Conservation (phyloP, 2,888 invertebrate genomes). For the Mylabris sibirica region DNA sequence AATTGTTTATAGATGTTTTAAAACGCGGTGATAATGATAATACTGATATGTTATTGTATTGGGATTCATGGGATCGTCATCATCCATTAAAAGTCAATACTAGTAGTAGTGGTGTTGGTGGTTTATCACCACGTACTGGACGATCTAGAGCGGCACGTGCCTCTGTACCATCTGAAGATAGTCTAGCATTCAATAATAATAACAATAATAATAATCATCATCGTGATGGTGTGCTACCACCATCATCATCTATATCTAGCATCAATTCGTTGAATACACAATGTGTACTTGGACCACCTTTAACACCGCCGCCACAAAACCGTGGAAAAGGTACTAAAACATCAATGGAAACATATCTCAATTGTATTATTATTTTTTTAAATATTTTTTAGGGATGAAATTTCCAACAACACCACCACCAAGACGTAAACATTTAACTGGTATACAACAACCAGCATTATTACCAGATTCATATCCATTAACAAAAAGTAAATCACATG, state of each 20-base stretch:
- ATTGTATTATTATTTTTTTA: neutral
- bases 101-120: slow-evolving; percentile 58
- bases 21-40: slow-evolving; percentile 65
- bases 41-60: slow-evolving; percentile 77
- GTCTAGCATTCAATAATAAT: slow-evolving; percentile 62
- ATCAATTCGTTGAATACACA: slow-evolving; percentile 62
- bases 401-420: slow-evolving; percentile 86
- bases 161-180: slow-evolving; percentile 69
- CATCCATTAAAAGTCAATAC: slow-evolving; percentile 58
- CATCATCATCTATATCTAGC: slow-evolving; percentile 65
- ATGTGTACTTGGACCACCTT: slow-evolving; percentile 53
- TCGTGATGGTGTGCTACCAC: slow-evolving; percentile 58
- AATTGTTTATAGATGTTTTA: slow-evolving; percentile 65
- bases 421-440: slow-evolving; percentile 72
- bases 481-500: slow-evolving; percentile 91
- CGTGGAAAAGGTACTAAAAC: slow-evolving; percentile 59
- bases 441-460: slow-evolving; percentile 54
- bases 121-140: slow-evolving; percentile 64
- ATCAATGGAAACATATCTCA: neutral
- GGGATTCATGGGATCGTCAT: slow-evolving; percentile 93
- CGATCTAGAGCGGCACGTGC: slow-evolving; percentile 63
- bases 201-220: slow-evolving; percentile 42
- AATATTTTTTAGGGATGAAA: slow-evolving; percentile 64
- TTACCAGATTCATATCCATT: slow-evolving; percentile 70
- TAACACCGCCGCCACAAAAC: slow-evolving; percentile 56